Evolutionary conservation across 2,797 vertebrate genomes (phyloP), one percentile per base, ranked within the genome.

Genomic region (Chanos chanos): DNA sequence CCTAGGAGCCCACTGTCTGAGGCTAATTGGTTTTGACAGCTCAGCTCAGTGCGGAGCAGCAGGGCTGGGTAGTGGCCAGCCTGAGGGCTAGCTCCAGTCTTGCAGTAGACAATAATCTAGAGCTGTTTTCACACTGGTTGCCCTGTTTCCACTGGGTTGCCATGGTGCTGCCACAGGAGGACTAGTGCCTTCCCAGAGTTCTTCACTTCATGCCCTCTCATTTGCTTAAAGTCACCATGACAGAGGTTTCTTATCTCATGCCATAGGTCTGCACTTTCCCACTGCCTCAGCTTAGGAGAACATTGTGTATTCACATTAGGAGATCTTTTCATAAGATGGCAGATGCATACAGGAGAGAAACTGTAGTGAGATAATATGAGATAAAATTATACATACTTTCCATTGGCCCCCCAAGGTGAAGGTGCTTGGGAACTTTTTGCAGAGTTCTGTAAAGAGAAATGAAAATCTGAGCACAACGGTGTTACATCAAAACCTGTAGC

Each of bases 381-480:
- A 73, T 65, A 34, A 79, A 80, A 70, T 77, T 76, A 8, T 28
- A 75, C 75, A 1, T 66, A 75, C 96, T 97, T 97, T 88, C 92
- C 94, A 77, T 93, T 98, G 81, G 90, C 89, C 71, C 94, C 93
- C 96, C 94, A 97, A 43, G 96, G 94, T 78, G 96, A 97, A 28
- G 94, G 92, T 52, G 92, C 94, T 88, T 95, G 95, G 62, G 94
- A 89, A 75, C 89, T 92, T 89, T 96, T 98, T 55, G 93, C 93
- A 67, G 95, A 95, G 86, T 94, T 97, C 95, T 98, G 89, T 22
- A 80, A 87, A 12, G 80, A 89, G 76, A 78, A 80, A 88, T 12
- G 72, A 24, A 70, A 6, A 64, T 55, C 18, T 43, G 49, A 66
- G 27, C 51, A 63, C 60, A 45, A 10, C 13, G 49, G 34, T 5